Conservation (phyloP, 2,888 invertebrate genomes). For the Nezara viridula region DNA sequence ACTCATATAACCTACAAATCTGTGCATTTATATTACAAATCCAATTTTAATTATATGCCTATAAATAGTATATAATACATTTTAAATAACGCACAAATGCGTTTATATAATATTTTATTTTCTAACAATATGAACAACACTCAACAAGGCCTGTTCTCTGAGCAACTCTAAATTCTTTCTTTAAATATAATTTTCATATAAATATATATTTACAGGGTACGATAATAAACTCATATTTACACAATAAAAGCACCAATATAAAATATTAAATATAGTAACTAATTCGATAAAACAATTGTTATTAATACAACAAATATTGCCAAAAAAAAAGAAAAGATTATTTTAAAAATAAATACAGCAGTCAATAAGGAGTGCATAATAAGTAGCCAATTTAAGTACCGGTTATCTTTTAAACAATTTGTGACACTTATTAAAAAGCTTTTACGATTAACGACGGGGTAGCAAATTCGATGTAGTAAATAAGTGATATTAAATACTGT, state of each 20-base stretch:
- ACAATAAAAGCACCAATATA: conserved; percentile 49
- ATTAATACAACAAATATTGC: conserved; percentile 35
- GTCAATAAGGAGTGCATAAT: background rate
- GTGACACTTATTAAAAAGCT: background rate
- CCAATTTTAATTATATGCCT: conserved; percentile 34
- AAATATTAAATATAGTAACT: conserved; percentile 49
- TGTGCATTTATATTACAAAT: conserved; percentile 49
- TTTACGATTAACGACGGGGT: conserved; percentile 23
- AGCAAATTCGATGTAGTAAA: conserved; percentile 47
- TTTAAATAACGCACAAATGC: background rate
- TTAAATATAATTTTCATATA: conserved; percentile 46
- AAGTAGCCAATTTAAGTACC: conserved; percentile 42
- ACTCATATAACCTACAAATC: conserved; percentile 28
- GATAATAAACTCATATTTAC: conserved; percentile 39
- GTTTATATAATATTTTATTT: conserved; percentile 51
- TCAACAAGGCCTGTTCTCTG: conserved; percentile 57
- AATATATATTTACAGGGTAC: conserved; percentile 39
- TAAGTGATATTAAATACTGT: background rate
- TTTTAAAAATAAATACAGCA: conserved; percentile 45
- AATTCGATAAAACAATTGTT: conserved; percentile 33
- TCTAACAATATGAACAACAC: conserved; percentile 58
- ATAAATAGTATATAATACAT: conserved; percentile 34
- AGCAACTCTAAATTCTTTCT: conserved; percentile 54
- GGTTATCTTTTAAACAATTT: conserved; percentile 20
- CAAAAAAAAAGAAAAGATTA: conserved; percentile 10